Base-by-base conservation (phyloP, 2,113 vertebrate genomes). In the Alaudala cheleensis region DNA sequence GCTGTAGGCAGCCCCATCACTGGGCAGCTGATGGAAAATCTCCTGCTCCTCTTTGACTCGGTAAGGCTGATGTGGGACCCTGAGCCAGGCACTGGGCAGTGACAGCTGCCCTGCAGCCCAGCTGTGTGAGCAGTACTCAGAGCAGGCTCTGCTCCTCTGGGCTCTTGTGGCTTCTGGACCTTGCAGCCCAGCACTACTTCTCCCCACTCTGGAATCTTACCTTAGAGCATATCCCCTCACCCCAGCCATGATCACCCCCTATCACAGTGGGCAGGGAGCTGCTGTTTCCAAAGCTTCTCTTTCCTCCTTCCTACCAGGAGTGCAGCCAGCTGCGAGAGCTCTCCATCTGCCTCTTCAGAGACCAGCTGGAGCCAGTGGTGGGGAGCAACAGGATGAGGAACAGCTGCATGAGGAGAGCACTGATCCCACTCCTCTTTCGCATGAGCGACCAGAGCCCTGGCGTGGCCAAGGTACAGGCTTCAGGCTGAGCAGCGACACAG, bases 81-180 rank as follows among this genome's bases (percentile, higher is more conserved):
- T 50, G 53, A 58, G 17, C 10, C 20, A 13, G 44, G 37, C 44
- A 9, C 26, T 18, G 53, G 45, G 37, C 26, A 37, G 12, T 44
- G 72, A 18, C 13, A 40, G 26, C 53, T 51, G 53, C 40, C 56
- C 24, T 62, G 54, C 37, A 61, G 54, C 39, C 54, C 28, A 28
- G 28, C 39, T 51, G 39, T 45, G 21, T 25, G 20, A 58, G 42
- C 24, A 34, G 7, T 9, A 13, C n/a, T 44, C 0, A 0, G n/a
- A 31, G 29, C 17, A 49, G 65, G 24, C 16, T 69, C 40, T 54
- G 29, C 34, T 56, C 25, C 29, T 53, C 29, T 2, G 14, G 53
- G 17, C 13, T 62, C 25, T 22, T 40, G 17, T 25, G 49, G 16
- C 16, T 62, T 54, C 34, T 23, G 24, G 42, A 42, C 34, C 37